Base-by-base conservation (phyloP, 2,113 vertebrate species). In the Eclectus roratus region DNA sequence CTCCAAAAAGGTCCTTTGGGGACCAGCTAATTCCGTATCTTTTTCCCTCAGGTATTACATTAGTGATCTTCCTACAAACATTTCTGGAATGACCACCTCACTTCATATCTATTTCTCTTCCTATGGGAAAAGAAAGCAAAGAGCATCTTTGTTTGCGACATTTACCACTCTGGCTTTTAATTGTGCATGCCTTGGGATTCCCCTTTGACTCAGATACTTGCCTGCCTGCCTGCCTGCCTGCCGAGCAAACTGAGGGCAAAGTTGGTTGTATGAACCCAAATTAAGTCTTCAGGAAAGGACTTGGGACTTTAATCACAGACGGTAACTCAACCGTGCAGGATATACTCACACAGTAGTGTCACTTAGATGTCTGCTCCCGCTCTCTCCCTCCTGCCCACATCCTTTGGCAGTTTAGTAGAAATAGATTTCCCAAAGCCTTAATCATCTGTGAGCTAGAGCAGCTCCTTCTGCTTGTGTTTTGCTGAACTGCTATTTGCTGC, bases 241-340 rank as follows among this genome's bases (percentile, higher is more conserved):
- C 71, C 60, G 85, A 90, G 55, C 29, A 29, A 66, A 11, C 12
- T 14, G 81, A 89, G 74, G 81, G 74, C 27, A 35, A 70, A 35
- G 64, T 27, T 65, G 27, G 35, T 52, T 85, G 64, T 80, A 66
- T 87, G 90, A 89, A 66, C 53, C 83, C 77, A 91, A 93, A 96
- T 93, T 85, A 93, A 95, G 88, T 71, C 88, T 73, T 94, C 70
- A 76, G 81, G 80, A 91, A 85, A 55, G 55, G 73, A 58, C 35
- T 13, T 68, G 64, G 88, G 89, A 94, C 88, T 96, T 89, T 64
- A 81, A 87, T 96, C 83, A 49, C 80, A 89, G 70, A 63, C 39
- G 4, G 73, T 60, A 94, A 76, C 63, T 93, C 80, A 85, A 37
- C 65, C 90, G 52, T 70, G 83, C 80, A 93, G 91, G 86, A 72